A percentile compares a stretch with the other conserved stretches of the same genome.
Conservation (phyloP, 2,113 vertebrate species). For the Python bivittatus region DNA sequence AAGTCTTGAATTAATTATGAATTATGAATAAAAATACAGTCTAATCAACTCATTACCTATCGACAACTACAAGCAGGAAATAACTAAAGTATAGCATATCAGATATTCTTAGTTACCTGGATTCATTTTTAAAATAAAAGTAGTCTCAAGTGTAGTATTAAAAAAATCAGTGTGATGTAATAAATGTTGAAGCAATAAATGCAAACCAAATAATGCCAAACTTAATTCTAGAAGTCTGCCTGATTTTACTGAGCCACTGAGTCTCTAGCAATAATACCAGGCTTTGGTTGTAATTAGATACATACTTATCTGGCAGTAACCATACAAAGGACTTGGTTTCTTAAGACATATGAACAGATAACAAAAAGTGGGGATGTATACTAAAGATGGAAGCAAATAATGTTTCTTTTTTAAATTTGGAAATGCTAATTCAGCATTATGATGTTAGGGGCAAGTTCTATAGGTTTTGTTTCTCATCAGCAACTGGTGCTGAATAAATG, state of each 20-base stretch:
- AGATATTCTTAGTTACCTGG: neutral
- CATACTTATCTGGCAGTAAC: neutral
- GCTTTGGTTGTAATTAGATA: neutral
- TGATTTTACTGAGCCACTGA: neutral
- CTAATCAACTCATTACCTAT: neutral
- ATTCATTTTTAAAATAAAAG: neutral
- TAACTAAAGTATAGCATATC: neutral
- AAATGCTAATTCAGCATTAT: neutral
- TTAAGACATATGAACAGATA: neutral
- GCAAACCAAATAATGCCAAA: neutral
- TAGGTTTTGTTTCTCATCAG: neutral
- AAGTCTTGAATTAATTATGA: too few relatives aligned
- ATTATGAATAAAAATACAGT: neutral
- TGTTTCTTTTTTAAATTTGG: neutral
- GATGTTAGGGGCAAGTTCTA: neutral
- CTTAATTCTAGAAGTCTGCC: neutral
- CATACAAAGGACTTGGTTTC: neutral
- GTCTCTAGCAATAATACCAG: neutral
- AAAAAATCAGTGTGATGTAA: neutral
- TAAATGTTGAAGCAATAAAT: neutral
- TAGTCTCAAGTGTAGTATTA: neutral
- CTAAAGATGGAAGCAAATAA: neutral
- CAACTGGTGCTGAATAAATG: too few relatives aligned
- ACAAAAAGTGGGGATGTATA: neutral
- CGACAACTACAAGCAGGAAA: neutral